These are phyloP conservation scores for Polypterus senegalus DNA, from an alignment of 2,113 vertebrate genomes.

Conservation along the genomic window DNA sequence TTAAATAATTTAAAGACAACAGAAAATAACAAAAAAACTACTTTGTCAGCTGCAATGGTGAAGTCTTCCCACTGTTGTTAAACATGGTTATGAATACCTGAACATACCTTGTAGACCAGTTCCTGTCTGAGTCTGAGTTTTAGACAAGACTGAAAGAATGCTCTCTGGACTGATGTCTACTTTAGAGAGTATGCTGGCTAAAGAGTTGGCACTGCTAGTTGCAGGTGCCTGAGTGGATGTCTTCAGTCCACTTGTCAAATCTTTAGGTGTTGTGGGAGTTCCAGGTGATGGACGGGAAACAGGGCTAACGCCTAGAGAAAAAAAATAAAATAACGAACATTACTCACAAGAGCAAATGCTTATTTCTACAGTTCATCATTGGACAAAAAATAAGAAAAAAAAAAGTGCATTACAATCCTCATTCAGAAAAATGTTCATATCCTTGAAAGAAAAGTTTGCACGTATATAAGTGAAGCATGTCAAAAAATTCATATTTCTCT, in stretches of 20 bases:
- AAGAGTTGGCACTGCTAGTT: constrained; percentile 51
- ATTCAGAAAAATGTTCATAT: too few species aligned
- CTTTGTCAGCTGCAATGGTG: too few species aligned
- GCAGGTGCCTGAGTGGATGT: constrained; percentile 42
- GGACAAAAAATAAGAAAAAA: neutral
- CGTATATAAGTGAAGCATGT: too few species aligned
- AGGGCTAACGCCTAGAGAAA: constrained; percentile 63
- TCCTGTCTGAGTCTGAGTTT: constrained; percentile 68
- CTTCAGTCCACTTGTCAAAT: constrained; percentile 58
- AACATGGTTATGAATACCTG: too few species aligned
- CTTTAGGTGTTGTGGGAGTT: constrained; percentile 67
- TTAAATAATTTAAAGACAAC: too few species aligned
- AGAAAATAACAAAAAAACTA: too few species aligned
- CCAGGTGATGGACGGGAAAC: constrained; percentile 71
- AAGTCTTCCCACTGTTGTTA: too few species aligned
- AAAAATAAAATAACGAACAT: constrained; percentile 10
- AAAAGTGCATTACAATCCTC: too few species aligned
- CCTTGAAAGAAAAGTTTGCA: too few species aligned
- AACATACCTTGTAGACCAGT: constrained; percentile 62
- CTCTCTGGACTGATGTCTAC: constrained; percentile 90
- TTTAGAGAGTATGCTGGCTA: constrained; percentile 88
- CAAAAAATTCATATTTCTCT: too few species aligned
- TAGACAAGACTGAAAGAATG: constrained; percentile 81
- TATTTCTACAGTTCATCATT: neutral
- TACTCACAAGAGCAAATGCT: neutral